phyloP scores from a whole-genome alignment of 2,797 vertebrate species.

The Dipus sagitta region DNA sequence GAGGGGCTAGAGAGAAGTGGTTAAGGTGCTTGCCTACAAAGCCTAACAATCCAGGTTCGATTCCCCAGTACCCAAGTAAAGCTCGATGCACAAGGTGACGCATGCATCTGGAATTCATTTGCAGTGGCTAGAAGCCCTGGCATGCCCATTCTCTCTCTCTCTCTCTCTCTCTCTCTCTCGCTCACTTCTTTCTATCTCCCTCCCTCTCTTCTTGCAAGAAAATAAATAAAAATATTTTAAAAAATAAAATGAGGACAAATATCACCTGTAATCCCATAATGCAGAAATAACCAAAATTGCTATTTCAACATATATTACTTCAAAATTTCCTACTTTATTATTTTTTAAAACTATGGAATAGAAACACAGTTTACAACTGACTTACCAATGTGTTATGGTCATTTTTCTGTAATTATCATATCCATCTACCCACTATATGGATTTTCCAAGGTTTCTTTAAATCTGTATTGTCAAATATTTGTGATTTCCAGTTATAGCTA shows the following conservation, averaged over 20 bases:
- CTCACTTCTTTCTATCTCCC: too few species aligned
- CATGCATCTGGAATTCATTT: too few species aligned
- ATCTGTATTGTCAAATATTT: conserved; percentile 5
- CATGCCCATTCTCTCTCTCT: too few species aligned
- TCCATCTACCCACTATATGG: background rate
- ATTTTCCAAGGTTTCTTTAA: background rate
- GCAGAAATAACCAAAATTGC: conserved; percentile 39
- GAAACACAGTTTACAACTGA: background rate
- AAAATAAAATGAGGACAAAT: background rate
- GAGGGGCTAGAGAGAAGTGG: too few species aligned
- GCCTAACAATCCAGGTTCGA: too few species aligned
- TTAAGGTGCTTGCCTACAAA: too few species aligned
- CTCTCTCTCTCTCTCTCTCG: too few species aligned
- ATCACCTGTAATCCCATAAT: background rate
- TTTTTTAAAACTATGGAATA: conserved; percentile 33
- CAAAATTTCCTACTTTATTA: background rate
- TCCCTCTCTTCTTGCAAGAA: too few species aligned
- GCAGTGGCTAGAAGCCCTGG: too few species aligned
- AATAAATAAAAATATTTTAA: too few species aligned
- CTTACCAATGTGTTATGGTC: background rate
- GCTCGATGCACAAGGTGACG: too few species aligned
- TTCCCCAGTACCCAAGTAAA: too few species aligned
- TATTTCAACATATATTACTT: background rate
- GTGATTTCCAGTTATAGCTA: conserved; percentile 14
- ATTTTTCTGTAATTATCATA: background rate